phyloP scores from a whole-genome alignment of 2,797 vertebrate genomes.

The Podarcis siculus region DNA sequence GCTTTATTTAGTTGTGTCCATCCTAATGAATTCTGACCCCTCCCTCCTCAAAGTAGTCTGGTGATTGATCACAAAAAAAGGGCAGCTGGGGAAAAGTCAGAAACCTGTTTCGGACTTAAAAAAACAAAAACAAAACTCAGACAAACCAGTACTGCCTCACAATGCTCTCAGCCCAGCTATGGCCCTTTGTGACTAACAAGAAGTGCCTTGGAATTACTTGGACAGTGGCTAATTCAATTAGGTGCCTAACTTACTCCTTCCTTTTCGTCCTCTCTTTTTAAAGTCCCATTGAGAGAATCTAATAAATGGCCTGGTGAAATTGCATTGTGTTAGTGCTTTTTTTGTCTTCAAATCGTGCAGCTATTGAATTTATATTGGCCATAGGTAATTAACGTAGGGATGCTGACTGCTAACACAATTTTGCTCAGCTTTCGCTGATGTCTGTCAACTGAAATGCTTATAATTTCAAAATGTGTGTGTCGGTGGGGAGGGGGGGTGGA shows the following conservation, averaged over 20 bases:
- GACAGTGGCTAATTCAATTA: not conserved
- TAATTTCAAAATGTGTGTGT: slow-evolving; percentile 4
- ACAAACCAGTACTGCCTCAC: not conserved
- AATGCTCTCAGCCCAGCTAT: not conserved
- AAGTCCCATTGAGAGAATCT: not conserved
- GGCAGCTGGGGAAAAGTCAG: no score
- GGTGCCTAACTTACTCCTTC: not conserved
- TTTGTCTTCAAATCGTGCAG: slow-evolving; percentile 10
- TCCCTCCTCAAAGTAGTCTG: no score
- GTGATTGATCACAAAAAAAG: no score
- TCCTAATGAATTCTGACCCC: no score
- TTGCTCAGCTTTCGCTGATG: slow-evolving; percentile 27
- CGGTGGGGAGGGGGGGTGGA: not conserved
- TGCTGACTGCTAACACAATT: slow-evolving; percentile 27
- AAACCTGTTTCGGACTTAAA: no score
- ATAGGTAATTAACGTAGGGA: slow-evolving; percentile 31
- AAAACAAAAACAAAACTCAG: not conserved
- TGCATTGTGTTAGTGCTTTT: not conserved
- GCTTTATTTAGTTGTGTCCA: no score
- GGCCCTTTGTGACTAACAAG: not conserved
- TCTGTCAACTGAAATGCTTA: slow-evolving; percentile 33
- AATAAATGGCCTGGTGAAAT: not conserved
- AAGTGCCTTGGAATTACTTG: not conserved
- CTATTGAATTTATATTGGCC: not conserved
- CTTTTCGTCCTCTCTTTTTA: not conserved